Evolutionary conservation across 2,113 vertebrate species (phyloP).

Genomic region (Micromys minutus): DNA sequence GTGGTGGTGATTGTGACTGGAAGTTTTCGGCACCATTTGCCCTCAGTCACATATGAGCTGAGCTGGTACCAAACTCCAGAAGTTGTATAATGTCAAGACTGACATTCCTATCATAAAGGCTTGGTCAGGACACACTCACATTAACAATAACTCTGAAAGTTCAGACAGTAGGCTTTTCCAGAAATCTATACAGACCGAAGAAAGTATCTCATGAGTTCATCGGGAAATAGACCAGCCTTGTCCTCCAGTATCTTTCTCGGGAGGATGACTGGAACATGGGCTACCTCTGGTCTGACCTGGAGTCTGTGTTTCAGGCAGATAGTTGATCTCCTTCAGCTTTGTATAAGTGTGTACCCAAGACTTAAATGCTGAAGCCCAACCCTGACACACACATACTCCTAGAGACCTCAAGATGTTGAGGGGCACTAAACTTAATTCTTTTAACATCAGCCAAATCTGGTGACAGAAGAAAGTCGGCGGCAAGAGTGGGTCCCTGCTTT

Average conservation of each 20-base stretch:
- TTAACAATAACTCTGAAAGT: neutral
- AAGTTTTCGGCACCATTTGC: neutral
- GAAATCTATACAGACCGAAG: no score
- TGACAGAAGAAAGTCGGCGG: neutral
- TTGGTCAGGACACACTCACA: neutral
- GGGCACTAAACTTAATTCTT: neutral
- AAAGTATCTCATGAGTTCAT: neutral
- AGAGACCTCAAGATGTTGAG: neutral
- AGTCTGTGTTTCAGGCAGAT: neutral
- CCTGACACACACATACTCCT: neutral
- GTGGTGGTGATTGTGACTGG: neutral
- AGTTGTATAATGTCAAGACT: neutral
- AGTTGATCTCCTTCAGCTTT: neutral
- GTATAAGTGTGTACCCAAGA: rapidly evolving
- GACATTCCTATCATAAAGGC: neutral
- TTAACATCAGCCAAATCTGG: rapidly evolving
- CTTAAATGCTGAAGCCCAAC: no score
- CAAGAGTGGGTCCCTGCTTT: neutral
- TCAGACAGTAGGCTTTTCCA: neutral
- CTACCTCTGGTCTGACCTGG: neutral
- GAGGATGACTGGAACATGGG: rapidly evolving
- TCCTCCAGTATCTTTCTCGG: neutral
- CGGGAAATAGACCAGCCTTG: neutral
- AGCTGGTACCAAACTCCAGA: neutral
- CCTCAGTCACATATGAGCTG: neutral